Base-by-base conservation (phyloP, 2,888 invertebrate species). In the Conops quadrifasciatus region DNA sequence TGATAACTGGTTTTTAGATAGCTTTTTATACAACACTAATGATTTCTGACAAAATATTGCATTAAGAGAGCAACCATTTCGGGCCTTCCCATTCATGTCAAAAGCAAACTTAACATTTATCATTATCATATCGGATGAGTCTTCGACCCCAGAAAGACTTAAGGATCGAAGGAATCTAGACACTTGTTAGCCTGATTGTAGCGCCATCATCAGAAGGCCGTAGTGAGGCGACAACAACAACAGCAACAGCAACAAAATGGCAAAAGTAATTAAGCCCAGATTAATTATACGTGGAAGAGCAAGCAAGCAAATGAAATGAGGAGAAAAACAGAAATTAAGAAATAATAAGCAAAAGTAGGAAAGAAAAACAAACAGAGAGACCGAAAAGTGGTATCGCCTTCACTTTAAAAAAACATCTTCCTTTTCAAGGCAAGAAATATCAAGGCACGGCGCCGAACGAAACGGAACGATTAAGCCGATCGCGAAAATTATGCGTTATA, bases 241-340 rank as follows among this genome's bases (percentile, higher is more conserved):
- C 45, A 43, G n/a, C 64, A 62, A n/a, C 30, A 53, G 1, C 47
- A 62, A 19, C 43, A 36, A 36, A 56, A 28, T 9, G 30, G 36
- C 28, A 80, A 80, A 80, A 81, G 80, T 80, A 80, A 80, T 81
- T 80, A 81, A 81, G 80, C 78, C 73, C 76, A 80, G 80, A 80
- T 81, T 81, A 80, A 80, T 80, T 63, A 60, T 68, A 36, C 62
- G 21, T 24, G 59, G 67, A 59, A 59, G 16, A n/a, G 49, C 58
- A 28, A 28, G 1, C 58, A 19, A 58, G 15, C 2, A 26, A 24
- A 62, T 30, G 9, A 59, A 30, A 24, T 7, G 9, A 7, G 30
- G n/a, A 5, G 45, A 43, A 62, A 36, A 62, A 16, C 16, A 30
- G 60, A 60, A 30, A 30, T 36, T 36, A 36, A 36, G 36, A 36